Evolutionary conservation across 2,113 vertebrate species (phyloP).

Genomic region (Peromyscus polionotus): DNA sequence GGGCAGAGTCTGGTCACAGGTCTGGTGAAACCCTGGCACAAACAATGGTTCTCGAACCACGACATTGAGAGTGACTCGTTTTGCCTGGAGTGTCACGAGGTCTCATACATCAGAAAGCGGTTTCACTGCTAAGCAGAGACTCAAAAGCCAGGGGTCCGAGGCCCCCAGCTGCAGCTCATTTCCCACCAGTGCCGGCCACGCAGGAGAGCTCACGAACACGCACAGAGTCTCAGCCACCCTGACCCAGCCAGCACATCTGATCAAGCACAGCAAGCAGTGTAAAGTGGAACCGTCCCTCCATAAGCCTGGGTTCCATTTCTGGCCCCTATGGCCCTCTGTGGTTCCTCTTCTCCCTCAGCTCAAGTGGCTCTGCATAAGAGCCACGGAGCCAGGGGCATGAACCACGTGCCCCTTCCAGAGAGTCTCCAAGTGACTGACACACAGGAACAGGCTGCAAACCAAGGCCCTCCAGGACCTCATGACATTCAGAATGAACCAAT

Average conservation of each 20-base stretch:
- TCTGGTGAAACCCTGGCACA: fast-evolving
- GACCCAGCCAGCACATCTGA: not conserved
- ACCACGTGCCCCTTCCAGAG: not conserved
- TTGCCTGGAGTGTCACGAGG: not conserved
- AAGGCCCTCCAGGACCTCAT: fast-evolving
- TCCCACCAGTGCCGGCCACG: not conserved
- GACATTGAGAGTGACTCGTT: not conserved
- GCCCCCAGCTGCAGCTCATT: not conserved
- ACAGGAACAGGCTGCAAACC: fast-evolving
- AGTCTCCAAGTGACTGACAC: fast-evolving
- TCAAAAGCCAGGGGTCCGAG: not conserved
- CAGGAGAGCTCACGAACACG: not conserved
- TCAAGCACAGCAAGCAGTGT: fast-evolving
- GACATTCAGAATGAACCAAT: fast-evolving
- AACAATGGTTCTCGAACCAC: not conserved
- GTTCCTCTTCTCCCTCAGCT: not conserved
- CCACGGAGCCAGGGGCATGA: not conserved
- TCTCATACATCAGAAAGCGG: fast-evolving
- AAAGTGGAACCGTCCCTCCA: fast-evolving
- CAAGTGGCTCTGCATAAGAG: not conserved
- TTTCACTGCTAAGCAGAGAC: not conserved
- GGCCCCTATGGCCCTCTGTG: fast-evolving
- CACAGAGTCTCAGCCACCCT: not conserved
- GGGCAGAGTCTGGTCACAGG: not conserved
- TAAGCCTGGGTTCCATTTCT: no score